Evolutionary conservation across 2,888 invertebrate genomes (phyloP).

Genomic region (Pandemis cinnamomeana): DNA sequence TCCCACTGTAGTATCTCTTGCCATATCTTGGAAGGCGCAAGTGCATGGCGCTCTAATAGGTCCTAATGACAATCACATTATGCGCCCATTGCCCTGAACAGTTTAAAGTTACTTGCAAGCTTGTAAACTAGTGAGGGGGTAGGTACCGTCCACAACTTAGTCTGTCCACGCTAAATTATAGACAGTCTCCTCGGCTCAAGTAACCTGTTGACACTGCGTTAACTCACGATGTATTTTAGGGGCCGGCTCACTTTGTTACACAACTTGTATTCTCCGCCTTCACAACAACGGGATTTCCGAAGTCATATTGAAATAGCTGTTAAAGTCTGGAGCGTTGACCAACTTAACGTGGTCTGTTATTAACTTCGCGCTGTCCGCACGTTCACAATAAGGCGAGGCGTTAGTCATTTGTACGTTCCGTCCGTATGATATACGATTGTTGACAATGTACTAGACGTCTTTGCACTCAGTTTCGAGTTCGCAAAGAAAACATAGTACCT

Average conservation of each 20-base stretch:
- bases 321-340: slow-evolving; percentile 39
- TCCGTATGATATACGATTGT: not conserved
- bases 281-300: slow-evolving; percentile 52
- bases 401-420: slow-evolving; percentile 19
- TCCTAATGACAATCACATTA: slow-evolving; percentile 64
- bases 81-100: slow-evolving; percentile 69
- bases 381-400: slow-evolving; percentile 19
- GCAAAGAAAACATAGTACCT: not conserved
- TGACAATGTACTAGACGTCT: not conserved
- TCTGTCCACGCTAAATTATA: slow-evolving; percentile 76
- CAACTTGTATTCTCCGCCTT: slow-evolving; percentile 55
- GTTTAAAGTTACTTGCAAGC: slow-evolving; percentile 76
- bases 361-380: slow-evolving; percentile 29
- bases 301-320: slow-evolving; percentile 53
- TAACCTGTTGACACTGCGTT: slow-evolving; percentile 79
- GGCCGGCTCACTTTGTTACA: slow-evolving; percentile 65
- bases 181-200: slow-evolving; percentile 78
- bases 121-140: slow-evolving; percentile 71
- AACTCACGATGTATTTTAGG: slow-evolving; percentile 67
- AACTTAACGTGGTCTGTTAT: slow-evolving; percentile 38
- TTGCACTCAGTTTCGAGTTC: not conserved
- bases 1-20: not conserved
- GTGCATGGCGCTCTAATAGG: not conserved
- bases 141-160: slow-evolving; percentile 67
- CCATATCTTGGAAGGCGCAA: not conserved